phyloP scores from a whole-genome alignment of 2,888 invertebrate species.

The Unio pictorum region DNA sequence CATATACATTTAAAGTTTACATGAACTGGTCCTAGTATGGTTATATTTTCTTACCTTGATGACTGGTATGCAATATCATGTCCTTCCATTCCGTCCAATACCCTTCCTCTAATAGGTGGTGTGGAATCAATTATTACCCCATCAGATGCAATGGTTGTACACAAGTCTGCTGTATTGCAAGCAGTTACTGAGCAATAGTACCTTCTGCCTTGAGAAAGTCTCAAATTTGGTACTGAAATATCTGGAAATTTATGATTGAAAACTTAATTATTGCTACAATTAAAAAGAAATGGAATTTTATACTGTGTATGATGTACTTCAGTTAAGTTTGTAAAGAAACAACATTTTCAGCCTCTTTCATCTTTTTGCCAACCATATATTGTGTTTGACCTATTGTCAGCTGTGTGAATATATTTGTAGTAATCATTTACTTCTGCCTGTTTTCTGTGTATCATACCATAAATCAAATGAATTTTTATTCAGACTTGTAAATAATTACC shows the following conservation, averaged over 20 bases:
- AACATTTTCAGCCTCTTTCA: no score
- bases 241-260: conserved; percentile 15
- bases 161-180: conserved; percentile 45
- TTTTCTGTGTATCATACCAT: no score
- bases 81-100: conserved; percentile 38
- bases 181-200: conserved; percentile 45
- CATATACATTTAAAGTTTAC: no score
- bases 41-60: conserved; percentile 15
- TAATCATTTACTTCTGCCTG: no score
- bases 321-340: no score
- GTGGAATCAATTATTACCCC: conserved; percentile 48
- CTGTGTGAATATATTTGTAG: no score
- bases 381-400: no score
- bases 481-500: not conserved
- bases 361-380: no score
- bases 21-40: not conserved
- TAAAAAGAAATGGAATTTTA: no score
- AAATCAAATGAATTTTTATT: no score
- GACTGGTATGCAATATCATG: conserved; percentile 42
- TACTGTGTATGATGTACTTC: no score
- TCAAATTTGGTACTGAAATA: conserved; percentile 15
- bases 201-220: conserved; percentile 23
- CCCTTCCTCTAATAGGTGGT: conserved; percentile 41
- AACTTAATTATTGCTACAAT: no score
- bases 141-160: conserved; percentile 43